These are phyloP conservation scores for Lepus europaeus DNA, from an alignment of 2,113 vertebrate genomes.

Conservation along the genomic window DNA sequence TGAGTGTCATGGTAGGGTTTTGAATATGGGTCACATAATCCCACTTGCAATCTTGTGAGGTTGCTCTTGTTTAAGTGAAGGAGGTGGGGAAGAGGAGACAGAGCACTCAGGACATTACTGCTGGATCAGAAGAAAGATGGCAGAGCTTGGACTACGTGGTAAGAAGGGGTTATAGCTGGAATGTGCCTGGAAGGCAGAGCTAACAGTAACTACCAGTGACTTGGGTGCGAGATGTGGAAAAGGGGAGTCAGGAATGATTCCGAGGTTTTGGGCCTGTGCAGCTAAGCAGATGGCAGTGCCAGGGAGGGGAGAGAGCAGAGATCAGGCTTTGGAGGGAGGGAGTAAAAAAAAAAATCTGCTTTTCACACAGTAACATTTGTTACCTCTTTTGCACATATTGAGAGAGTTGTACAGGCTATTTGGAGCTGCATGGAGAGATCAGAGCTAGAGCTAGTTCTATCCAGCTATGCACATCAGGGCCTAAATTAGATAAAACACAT, in stretches of 20 bases:
- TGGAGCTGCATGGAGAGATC: not conserved
- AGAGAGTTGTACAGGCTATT: not conserved
- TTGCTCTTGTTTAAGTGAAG: not conserved
- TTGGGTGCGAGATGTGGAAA: not conserved
- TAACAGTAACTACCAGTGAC: not conserved
- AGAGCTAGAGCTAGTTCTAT: not conserved
- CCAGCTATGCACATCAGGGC: not conserved
- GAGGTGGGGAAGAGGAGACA: not conserved
- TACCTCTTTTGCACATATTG: not conserved
- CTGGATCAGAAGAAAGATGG: not conserved
- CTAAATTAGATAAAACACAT: slow-evolving; percentile 4
- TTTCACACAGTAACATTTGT: not conserved
- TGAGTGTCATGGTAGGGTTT: not conserved
- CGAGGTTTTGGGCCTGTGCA: not conserved
- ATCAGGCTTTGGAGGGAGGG: not conserved
- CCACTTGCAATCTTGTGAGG: not conserved
- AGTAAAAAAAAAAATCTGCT: not conserved
- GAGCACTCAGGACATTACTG: not conserved
- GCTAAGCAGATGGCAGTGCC: not conserved
- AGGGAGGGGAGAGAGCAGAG: not conserved
- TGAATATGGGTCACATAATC: not conserved
- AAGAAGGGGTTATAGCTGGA: not conserved
- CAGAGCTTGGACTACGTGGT: not conserved
- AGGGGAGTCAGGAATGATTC: not conserved
- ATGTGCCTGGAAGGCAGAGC: not conserved